phyloP scores from a whole-genome alignment of 1,140 invertebrate species.

The Drosophila parabipectinata region DNA sequence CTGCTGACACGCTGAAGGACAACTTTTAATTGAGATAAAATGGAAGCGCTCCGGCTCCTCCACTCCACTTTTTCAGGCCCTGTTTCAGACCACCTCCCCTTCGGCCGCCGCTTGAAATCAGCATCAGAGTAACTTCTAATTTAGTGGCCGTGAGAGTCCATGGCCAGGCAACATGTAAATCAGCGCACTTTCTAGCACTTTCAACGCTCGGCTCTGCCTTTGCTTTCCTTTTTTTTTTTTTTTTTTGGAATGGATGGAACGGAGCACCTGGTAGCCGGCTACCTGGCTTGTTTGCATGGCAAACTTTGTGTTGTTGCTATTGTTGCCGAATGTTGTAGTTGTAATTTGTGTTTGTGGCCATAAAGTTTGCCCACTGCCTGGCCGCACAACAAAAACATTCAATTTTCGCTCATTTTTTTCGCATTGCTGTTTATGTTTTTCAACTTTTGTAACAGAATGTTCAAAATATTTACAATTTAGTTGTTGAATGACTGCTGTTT shows the following conservation, averaged over 20 bases:
- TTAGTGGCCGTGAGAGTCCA: slow-evolving; percentile 76
- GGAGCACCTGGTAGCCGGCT: slow-evolving; percentile 16
- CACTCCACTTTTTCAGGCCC: neutral
- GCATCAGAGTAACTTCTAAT: slow-evolving; percentile 81
- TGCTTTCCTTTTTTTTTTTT: slow-evolving; percentile 7
- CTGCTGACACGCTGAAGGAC: slow-evolving; percentile 77
- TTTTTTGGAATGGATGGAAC: neutral
- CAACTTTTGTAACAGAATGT: slow-evolving; percentile 32
- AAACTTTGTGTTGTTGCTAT: slow-evolving; percentile 65
- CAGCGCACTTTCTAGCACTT: slow-evolving; percentile 74
- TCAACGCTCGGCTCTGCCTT: slow-evolving; percentile 17
- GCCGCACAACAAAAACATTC: slow-evolving; percentile 68
- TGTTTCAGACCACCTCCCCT: too few relatives aligned
- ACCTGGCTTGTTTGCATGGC: slow-evolving; percentile 65
- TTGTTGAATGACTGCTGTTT: slow-evolving; percentile 44
- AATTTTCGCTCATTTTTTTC: slow-evolving; percentile 43
- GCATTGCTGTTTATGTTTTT: slow-evolving; percentile 40
- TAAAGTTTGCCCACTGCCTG: slow-evolving; percentile 64
- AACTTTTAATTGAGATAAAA: slow-evolving; percentile 83
- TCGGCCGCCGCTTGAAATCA: slow-evolving; percentile 58
- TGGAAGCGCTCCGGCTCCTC: slow-evolving; percentile 37
- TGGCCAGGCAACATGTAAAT: slow-evolving; percentile 75
- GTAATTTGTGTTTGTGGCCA: slow-evolving; percentile 79
- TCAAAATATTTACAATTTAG: slow-evolving; percentile 71
- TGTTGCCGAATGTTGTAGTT: slow-evolving; percentile 61